Percentiles rank a stretch among this genome's conserved stretches.
phyloP scores from a whole-genome alignment of 2,113 vertebrate species.

The Collichthys lucidus region DNA sequence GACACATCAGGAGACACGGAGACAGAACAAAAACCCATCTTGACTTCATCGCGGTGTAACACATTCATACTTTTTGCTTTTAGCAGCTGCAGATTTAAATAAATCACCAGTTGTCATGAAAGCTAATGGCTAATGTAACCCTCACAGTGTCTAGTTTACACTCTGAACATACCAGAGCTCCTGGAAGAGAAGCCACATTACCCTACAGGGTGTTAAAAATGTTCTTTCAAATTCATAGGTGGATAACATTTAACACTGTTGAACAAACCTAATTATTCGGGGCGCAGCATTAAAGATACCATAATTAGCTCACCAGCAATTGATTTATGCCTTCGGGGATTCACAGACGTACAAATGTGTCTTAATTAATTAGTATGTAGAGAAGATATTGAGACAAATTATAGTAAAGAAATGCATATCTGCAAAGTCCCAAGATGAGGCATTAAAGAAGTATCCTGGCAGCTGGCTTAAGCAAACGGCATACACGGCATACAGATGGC shows the following conservation, averaged over 20 bases:
- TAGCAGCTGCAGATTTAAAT: constrained; percentile 14
- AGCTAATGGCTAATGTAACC: constrained; percentile 28
- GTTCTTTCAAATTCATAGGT: constrained; percentile 6
- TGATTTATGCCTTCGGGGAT: constrained; percentile 44
- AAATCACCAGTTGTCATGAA: constrained; percentile 22
- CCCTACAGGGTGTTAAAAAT: not conserved
- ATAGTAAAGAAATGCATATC: not conserved
- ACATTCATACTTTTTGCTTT: constrained; percentile 26
- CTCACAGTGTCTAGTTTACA: constrained; percentile 30
- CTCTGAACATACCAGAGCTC: not conserved
- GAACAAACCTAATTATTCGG: constrained; percentile 47
- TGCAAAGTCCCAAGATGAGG: not conserved
- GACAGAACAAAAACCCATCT: too few species aligned
- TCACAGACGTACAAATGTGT: constrained; percentile 11
- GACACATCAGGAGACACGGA: too few species aligned
- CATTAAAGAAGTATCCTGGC: not conserved
- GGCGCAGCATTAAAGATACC: constrained; percentile 29
- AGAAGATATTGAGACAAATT: constrained; percentile 26
- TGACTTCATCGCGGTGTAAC: too few species aligned
- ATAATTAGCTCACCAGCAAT: constrained; percentile 39
- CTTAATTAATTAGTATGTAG: constrained; percentile 17
- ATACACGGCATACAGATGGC: not conserved
- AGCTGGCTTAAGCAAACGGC: constrained; percentile 1
- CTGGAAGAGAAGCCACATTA: constrained; percentile 3
- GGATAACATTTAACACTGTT: constrained; percentile 14